These are phyloP conservation scores for Apamea crenata DNA, from an alignment of 2,888 invertebrate species.

Conservation along the genomic window DNA sequence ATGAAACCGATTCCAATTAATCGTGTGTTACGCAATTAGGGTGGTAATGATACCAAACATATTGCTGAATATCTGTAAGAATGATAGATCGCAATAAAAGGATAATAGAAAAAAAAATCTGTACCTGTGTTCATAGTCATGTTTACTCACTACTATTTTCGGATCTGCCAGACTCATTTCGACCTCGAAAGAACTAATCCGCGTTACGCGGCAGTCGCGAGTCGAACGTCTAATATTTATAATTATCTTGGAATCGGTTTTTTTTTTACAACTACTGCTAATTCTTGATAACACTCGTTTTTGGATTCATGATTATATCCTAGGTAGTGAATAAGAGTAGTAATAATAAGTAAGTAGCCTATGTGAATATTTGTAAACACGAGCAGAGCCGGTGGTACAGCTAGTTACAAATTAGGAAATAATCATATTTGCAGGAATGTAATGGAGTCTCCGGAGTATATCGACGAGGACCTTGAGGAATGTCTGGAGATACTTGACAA, in stretches of 20 bases:
- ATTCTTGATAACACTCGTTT: no score
- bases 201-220: neutral
- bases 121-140: neutral
- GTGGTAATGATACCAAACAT: no score
- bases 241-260: neutral
- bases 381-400: neutral
- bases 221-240: neutral
- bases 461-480: constrained; percentile 10
- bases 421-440: constrained; percentile 30
- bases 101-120: no score
- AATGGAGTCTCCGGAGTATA: constrained; percentile 20
- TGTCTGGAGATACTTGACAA: constrained; percentile 32
- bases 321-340: no score
- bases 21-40: no score
- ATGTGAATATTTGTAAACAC: neutral
- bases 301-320: neutral
- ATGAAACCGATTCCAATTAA: no score
- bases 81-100: no score
- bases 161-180: neutral
- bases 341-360: no score
- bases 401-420: neutral
- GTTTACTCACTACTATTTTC: neutral
- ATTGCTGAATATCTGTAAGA: no score
- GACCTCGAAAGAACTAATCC: neutral
- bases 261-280: no score